Evolutionary conservation across 1,140 invertebrate species (phyloP).

Genomic region (Leguminivora glycinivorella): DNA sequence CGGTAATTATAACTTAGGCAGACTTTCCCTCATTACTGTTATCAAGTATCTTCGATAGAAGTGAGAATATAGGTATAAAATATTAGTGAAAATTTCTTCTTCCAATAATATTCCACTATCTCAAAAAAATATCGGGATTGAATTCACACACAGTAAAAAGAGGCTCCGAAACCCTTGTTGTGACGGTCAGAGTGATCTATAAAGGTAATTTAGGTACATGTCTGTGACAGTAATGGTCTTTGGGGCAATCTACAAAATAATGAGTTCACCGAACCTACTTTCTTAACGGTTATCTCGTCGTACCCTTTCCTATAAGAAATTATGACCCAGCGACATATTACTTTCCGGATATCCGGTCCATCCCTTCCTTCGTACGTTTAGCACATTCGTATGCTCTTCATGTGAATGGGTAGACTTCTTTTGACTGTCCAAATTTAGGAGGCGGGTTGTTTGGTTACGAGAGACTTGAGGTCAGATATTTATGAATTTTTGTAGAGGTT

Average conservation of each 20-base stretch:
- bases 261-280: constrained; percentile 47
- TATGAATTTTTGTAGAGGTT: neutral
- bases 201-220: neutral
- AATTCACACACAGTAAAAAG: too few species aligned
- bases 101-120: too few species aligned
- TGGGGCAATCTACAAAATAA: constrained; percentile 18
- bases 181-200: neutral
- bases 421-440: neutral
- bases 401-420: constrained; percentile 2
- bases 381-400: constrained; percentile 22
- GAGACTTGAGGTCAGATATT: too few species aligned
- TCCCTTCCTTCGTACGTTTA: neutral
- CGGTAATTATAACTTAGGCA: too few species aligned
- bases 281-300: constrained; percentile 44
- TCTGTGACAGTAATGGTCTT: neutral
- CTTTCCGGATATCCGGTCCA: neutral
- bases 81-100: too few species aligned
- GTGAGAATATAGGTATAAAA: too few species aligned
- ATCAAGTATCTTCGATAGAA: too few species aligned
- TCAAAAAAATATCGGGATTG: too few species aligned
- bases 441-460: neutral
- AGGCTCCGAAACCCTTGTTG: too few species aligned
- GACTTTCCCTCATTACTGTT: too few species aligned
- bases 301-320: constrained; percentile 42
- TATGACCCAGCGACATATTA: constrained; percentile 30